Base-by-base conservation (phyloP, 2,113 vertebrate genomes). In the Xyliphius kryptos region DNA sequence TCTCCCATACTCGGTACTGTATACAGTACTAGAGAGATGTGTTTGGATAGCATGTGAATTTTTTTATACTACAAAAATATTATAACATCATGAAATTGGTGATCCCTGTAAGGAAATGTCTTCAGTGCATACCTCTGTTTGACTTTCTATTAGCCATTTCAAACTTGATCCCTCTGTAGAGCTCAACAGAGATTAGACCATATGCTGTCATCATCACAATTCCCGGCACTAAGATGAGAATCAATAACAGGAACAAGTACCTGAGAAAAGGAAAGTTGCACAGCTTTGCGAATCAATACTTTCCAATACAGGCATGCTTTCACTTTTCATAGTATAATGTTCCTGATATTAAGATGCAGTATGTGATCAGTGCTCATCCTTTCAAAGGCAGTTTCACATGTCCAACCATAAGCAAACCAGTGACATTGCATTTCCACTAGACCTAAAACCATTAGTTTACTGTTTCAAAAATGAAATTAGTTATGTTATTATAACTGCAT, bases 161-260 rank as follows among this genome's bases (percentile, higher is more conserved):
- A 80, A 93, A 93, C 76, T 79, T 86, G 75, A 99, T 93, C 76
- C 96, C 96, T 75, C 87, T 86, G 82, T 97, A 99, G 50, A 99
- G 90, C 79, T 98, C 93, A 79, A 95, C 14, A 38, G 93, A 98
- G 70, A 98, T 99, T 37, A 97, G 81, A 47, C 94, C 94, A 5
- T 99, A 99, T 0, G 94, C 94, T 16, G 90, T 77, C 86, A 89
- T 91, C 91, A 98, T 99, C 74, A 97, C 81, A 48, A 96, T 89
- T 60, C 96, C 96, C 41, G 96, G 95, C 67, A 98, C 82, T 41
- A 99, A 86, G 76, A 98, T 97, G 66, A 99, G 94, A 36, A 91
- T 83, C 80, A 99, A 75, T 26, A 99, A 67, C 78, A 97, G 82
- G 65, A 92, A 93, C 7, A 90, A 89, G 11, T 97, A 95, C 96